Conservation (phyloP, 2,113 vertebrate genomes). For the Beaufortia kweichowensis region DNA sequence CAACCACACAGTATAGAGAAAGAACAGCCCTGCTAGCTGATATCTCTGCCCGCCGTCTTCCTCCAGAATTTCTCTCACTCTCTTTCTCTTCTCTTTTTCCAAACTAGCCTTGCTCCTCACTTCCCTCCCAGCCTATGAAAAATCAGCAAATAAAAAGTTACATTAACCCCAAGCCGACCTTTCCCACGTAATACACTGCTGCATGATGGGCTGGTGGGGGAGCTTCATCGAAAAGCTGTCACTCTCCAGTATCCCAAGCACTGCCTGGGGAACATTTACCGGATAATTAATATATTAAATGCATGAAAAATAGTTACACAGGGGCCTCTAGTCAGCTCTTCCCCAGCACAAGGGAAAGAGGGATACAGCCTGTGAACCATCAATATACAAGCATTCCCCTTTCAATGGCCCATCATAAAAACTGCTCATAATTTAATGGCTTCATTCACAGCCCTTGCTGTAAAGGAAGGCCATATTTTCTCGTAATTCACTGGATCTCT, state of each 20-base stretch:
- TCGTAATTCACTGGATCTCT: conserved; percentile 80
- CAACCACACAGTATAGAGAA: conserved; percentile 66
- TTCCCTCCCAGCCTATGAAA: conserved; percentile 86
- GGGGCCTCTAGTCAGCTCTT: conserved; percentile 81
- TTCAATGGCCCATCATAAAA: conserved; percentile 99
- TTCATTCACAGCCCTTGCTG: conserved; percentile 98
- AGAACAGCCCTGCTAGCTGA: conserved; percentile 37
- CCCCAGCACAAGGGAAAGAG: conserved; percentile 77
- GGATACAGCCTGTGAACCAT: conserved; percentile 97
- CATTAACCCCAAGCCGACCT: conserved; percentile 99
- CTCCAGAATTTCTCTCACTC: conserved; percentile 51
- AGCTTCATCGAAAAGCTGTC: conserved; percentile 94
- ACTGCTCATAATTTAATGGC: conserved; percentile 99
- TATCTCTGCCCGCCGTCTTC: conserved; percentile 55
- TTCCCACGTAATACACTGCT: conserved; percentile 95
- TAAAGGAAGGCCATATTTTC: conserved; percentile 98
- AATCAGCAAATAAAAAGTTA: conserved; percentile 99
- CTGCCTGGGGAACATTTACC: conserved; percentile 99
- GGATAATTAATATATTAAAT: conserved; percentile 99
- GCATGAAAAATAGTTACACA: conserved; percentile 99
- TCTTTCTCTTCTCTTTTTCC: conserved; percentile 56
- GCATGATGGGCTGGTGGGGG: conserved; percentile 89
- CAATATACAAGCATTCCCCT: conserved; percentile 99
- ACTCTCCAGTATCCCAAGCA: conserved; percentile 93
- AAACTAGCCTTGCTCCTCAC: conserved; percentile 77